Percentiles rank a stretch among this genome's conserved stretches.
Evolutionary conservation across 2,888 invertebrate species (phyloP).

Genomic region (Trachelus stipa): DNA sequence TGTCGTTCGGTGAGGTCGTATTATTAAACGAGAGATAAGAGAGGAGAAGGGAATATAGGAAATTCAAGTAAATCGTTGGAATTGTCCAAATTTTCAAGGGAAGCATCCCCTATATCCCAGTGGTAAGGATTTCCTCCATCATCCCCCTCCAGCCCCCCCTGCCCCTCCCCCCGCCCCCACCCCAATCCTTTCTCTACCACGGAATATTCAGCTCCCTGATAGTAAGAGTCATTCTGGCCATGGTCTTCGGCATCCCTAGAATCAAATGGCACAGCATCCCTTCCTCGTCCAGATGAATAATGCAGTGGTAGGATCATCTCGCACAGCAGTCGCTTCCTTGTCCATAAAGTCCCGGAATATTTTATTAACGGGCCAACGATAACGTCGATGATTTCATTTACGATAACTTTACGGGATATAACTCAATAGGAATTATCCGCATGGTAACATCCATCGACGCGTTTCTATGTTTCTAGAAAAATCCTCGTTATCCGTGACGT

Average conservation of each 20-base stretch:
- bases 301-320: constrained; percentile 3
- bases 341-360: constrained; percentile 6
- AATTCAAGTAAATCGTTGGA: background rate
- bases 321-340: constrained; percentile 6
- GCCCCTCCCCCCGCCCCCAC: too few relatives aligned
- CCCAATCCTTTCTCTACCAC: background rate
- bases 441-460: background rate
- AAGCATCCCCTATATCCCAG: background rate
- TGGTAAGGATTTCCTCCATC: background rate
- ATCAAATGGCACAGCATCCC: background rate
- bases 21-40: background rate
- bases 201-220: background rate
- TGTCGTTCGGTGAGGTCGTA: background rate
- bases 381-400: constrained; percentile 5
- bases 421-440: background rate
- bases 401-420: background rate
- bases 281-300: background rate
- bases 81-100: background rate
- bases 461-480: background rate
- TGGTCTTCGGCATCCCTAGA: background rate
- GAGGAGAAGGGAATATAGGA: background rate
- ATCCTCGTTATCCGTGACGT: background rate
- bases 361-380: constrained; percentile 2
- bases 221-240: background rate
- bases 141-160: too few relatives aligned